Conservation (phyloP, 2,797 vertebrate species). For the Holocentrus rufus region DNA sequence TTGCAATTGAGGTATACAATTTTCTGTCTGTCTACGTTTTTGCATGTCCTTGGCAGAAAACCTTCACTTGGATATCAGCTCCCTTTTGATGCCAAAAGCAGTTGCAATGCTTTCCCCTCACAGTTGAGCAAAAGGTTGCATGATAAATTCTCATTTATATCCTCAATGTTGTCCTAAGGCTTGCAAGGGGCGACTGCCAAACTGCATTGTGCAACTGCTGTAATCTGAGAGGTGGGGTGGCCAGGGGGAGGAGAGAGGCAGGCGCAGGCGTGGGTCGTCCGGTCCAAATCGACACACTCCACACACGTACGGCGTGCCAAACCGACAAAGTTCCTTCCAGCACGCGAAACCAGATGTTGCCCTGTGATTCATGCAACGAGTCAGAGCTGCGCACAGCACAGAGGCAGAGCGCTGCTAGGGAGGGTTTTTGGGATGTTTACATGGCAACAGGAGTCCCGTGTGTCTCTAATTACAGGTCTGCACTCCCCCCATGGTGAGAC, state of each 20-base stretch:
- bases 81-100: conserved; percentile 51
- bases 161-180: conserved; percentile 56
- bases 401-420: conserved; percentile 59
- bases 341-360: conserved; percentile 80
- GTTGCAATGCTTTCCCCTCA: conserved; percentile 47
- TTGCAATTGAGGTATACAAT: conserved; percentile 57
- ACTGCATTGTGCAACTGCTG: conserved; percentile 78
- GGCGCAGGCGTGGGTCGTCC: conserved; percentile 61
- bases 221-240: conserved; percentile 72
- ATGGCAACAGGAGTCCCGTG: conserved; percentile 79
- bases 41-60: conserved; percentile 59
- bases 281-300: conserved; percentile 78
- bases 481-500: conserved; percentile 61
- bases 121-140: conserved; percentile 62
- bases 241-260: conserved; percentile 56
- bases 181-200: conserved; percentile 61
- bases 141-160: conserved; percentile 51
- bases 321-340: conserved; percentile 74
- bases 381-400: conserved; percentile 37
- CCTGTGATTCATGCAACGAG: conserved; percentile 71
- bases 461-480: conserved; percentile 77
- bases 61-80: conserved; percentile 9
- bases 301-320: conserved; percentile 69
- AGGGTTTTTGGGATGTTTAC: conserved; percentile 78
- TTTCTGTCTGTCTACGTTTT: conserved; percentile 60